Base-by-base conservation (phyloP, 2,888 invertebrate species). In the Athrips mouffetella region DNA sequence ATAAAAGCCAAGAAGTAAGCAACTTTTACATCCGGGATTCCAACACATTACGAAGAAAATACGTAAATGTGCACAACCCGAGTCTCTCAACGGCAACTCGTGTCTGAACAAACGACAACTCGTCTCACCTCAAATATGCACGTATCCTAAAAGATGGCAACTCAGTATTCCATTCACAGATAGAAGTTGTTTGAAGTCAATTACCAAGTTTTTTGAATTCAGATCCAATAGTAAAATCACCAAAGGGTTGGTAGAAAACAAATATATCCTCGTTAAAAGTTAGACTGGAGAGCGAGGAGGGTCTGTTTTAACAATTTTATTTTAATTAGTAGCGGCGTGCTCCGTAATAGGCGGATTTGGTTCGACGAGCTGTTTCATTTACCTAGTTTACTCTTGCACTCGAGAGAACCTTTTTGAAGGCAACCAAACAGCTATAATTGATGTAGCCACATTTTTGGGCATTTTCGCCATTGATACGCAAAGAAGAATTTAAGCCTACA, bases 221-320 rank as follows among this genome's bases (percentile, higher is more conserved):
- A 76, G 82, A 82, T 77, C 84, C 83, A 76, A 85, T 85, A 80
- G 82, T 80, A 76, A 82, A 86, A 83, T 86, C 80, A 84, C 83
- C 82, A 86, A 88, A 85, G 86, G 86, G 86, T 85, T 78, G 80
- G 80, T 79, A 73, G 79, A 82, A 86, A 82, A 80, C 85, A 82
- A 86, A 87, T 85, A 87, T 80, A 87, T 87, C 82, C 87, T 87
- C 88, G 86, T 88, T 88, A 88, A 88, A 87, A 88, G 85, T 87
- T 88, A 76, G 82, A 70, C 83, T 70, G 75, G 74, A 68, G 71
- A 65, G 70, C 61, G 65, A 63, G 68, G 59, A 67, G 62, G 68
- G 72, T 73, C 72, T 77, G 82, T 83, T 86, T 87, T 81, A 84
- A 82, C 84, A 83, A 83, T 86, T 88, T 88, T 84, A 79, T 87